Conservation (phyloP, 2,797 vertebrate genomes). For the Rhadinocentrus ornatus region DNA sequence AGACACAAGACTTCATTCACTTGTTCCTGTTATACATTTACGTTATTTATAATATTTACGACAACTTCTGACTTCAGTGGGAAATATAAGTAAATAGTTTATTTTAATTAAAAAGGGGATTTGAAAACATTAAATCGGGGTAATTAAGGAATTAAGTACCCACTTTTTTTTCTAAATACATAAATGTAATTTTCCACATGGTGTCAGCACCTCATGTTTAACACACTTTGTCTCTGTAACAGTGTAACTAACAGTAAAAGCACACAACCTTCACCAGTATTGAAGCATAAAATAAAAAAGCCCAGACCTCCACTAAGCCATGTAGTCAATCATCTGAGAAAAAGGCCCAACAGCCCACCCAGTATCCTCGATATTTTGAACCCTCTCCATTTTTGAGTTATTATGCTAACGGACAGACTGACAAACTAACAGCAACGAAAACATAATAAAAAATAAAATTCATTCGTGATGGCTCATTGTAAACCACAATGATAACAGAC, state of each 20-base stretch:
- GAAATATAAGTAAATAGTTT: background rate
- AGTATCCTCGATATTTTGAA: no score
- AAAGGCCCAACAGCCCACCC: no score
- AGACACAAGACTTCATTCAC: background rate
- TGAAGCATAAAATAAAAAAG: background rate
- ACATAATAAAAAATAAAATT: no score
- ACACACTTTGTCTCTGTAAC: background rate
- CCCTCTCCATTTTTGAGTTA: no score
- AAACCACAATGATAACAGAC: background rate
- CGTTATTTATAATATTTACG: background rate
- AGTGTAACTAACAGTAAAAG: constrained; percentile 9
- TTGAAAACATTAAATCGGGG: background rate
- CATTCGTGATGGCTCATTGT: background rate
- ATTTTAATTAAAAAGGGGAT: no score
- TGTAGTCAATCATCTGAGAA: no score
- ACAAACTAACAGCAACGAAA: no score
- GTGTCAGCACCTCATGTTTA: background rate
- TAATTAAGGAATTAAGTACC: background rate
- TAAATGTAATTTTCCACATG: background rate
- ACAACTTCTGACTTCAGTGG: background rate
- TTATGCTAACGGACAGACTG: no score
- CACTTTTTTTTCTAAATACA: background rate
- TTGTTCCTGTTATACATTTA: background rate
- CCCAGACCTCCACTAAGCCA: no score
- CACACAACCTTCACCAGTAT: background rate